These are phyloP conservation scores for Aphidius colemani DNA, from an alignment of 2,888 invertebrate species.

Conservation along the genomic window DNA sequence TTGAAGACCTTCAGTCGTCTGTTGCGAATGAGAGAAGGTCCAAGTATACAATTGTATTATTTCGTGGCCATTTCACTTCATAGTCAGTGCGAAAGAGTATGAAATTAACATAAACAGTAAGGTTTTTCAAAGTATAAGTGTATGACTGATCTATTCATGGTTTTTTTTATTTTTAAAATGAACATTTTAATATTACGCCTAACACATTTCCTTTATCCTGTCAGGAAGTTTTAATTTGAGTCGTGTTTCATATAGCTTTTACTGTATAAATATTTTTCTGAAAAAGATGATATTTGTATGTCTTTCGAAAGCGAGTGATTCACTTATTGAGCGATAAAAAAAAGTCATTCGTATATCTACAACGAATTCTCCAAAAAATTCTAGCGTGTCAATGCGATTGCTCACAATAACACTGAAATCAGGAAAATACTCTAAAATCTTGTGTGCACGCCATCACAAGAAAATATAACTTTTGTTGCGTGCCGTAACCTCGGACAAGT, in stretches of 20 bases:
- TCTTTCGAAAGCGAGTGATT: conserved; percentile 1
- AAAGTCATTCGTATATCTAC: conserved; percentile 52
- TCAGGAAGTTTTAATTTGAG: too few species aligned
- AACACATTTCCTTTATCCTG: too few species aligned
- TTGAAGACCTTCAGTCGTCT: neutral
- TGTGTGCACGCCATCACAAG: conserved; percentile 43
- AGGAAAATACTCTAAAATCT: conserved; percentile 22
- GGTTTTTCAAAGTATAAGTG: too few species aligned
- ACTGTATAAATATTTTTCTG: too few species aligned
- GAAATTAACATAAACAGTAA: conserved; percentile 56
- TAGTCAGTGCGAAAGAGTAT: conserved; percentile 44
- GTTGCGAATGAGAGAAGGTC: conserved; percentile 37
- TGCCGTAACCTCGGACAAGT: too few species aligned
- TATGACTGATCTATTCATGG: too few species aligned
- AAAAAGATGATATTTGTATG: neutral
- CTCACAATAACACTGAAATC: conserved; percentile 28
- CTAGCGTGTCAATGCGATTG: conserved; percentile 59
- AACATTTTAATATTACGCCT: too few species aligned
- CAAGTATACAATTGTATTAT: conserved; percentile 60
- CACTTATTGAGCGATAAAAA: conserved; percentile 13
- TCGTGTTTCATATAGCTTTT: too few species aligned
- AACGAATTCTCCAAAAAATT: conserved; percentile 57
- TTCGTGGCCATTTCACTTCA: conserved; percentile 58
- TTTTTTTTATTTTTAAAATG: too few species aligned
- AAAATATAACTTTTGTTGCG: conserved; percentile 19